Percentiles rank a stretch among this genome's conserved stretches.
Evolutionary conservation across 1,140 invertebrate genomes (phyloP).

Genomic region (Drosophila sp.): DNA sequence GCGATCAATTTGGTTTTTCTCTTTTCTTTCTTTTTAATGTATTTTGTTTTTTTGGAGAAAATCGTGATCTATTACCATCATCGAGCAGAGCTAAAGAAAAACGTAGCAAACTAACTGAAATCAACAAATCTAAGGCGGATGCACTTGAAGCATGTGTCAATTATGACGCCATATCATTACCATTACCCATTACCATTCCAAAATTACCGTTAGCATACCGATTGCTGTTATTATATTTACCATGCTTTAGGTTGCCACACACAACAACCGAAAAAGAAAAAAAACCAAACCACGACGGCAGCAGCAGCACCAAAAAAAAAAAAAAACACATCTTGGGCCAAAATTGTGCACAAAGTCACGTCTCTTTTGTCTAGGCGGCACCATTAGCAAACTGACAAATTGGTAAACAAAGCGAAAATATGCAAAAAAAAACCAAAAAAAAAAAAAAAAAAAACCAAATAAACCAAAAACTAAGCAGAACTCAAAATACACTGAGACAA

Average conservation of each 20-base stretch:
- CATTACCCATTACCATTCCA: slow-evolving; percentile 35
- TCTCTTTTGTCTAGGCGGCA: slow-evolving; percentile 33
- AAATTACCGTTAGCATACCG: slow-evolving; percentile 56
- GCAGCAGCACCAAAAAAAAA: background rate
- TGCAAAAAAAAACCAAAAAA: slow-evolving; percentile 29
- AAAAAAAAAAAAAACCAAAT: background rate
- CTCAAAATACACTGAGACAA: background rate
- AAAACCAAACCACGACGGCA: background rate
- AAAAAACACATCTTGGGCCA: slow-evolving; percentile 28
- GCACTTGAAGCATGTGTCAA: slow-evolving; percentile 77
- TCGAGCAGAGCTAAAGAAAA: background rate
- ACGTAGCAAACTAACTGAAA: background rate
- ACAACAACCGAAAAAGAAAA: background rate
- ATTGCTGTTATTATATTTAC: slow-evolving; percentile 64
- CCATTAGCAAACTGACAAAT: slow-evolving; percentile 54
- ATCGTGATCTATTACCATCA: slow-evolving; percentile 24
- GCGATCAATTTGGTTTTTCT: slow-evolving; percentile 18
- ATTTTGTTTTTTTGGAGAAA: background rate
- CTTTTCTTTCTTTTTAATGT: background rate
- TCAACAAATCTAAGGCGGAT: slow-evolving; percentile 61
- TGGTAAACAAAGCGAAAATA: slow-evolving; percentile 39
- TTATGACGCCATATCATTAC: slow-evolving; percentile 75
- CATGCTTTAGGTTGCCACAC: slow-evolving; percentile 33
- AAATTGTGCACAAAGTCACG: slow-evolving; percentile 47
- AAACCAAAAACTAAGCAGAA: background rate